These are phyloP conservation scores for Empidonax alnorum DNA, from an alignment of 2,113 vertebrate genomes.

Conservation along the genomic window DNA sequence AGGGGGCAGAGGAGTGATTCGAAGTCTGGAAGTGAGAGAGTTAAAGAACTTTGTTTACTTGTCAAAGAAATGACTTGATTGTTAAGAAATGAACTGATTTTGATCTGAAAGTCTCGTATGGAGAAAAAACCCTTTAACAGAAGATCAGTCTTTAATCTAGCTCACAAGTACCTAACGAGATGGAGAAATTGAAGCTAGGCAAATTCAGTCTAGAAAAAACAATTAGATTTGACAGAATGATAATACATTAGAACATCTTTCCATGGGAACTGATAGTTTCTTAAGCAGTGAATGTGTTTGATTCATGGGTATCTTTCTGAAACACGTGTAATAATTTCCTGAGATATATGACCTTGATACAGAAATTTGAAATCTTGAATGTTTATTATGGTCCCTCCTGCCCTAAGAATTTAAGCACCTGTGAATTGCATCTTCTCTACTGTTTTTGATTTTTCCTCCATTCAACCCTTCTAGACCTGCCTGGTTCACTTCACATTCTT, in stretches of 20 bases:
- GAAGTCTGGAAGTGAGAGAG: background rate
- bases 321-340: background rate
- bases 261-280: background rate
- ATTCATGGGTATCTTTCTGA: slow-evolving; percentile 2
- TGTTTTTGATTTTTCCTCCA: background rate
- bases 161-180: slow-evolving; percentile 9
- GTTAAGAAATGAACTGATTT: slow-evolving; percentile 25
- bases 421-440: background rate
- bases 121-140: background rate
- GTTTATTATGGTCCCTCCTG: background rate
- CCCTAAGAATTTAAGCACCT: background rate
- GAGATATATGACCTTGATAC: background rate
- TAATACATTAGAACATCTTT: slow-evolving; percentile 1
- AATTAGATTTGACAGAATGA: background rate
- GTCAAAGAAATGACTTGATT: background rate
- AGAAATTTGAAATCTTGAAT: background rate
- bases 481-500: background rate
- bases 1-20: background rate
- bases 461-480: background rate
- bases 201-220: slow-evolving; percentile 26
- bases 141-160: slow-evolving; percentile 14
- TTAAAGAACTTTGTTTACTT: slow-evolving; percentile 18
- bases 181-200: slow-evolving; percentile 17
- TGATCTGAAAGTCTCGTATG: background rate
- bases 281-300: background rate